Base-by-base conservation (phyloP, 37 sponge, comb jelly and placozoan genomes). In the Haliclona indistincta region DNA sequence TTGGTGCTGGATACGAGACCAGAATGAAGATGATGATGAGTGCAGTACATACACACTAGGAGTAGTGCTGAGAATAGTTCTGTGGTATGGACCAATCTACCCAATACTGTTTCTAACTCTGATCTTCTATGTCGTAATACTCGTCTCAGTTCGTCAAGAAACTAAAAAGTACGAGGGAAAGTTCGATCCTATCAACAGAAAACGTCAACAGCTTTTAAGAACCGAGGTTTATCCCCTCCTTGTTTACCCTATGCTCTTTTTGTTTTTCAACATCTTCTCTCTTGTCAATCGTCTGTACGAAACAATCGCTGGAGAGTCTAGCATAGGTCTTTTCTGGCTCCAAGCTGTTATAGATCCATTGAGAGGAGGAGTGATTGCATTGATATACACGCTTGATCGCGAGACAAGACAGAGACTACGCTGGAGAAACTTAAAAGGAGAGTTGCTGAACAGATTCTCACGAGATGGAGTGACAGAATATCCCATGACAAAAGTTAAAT, bases 1-100 rank as follows among this genome's bases (percentile, higher is more conserved):
- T 0, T 85, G 75, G 79, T 90, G 91, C 56, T 90, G 91, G 91
- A 90, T 90, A 53, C 56, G 76, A 28, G 61, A 17, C 15, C 13
- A 28, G 30, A 38, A 58, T 58, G 23, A 20, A 7, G 7, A 20
- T 6, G 49, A 47, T 47, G 49, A 47, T 17, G 61, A 60, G 1
- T 22, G 42, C 38, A 13, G 23, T 13, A 41, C 1, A 5, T 56
- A 38, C 65, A 36, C 7, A 15, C n/a, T 53, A 11, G 91, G 82
- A 10, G 35, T 58, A 8, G 56, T 76, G 10, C 41, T 90, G 36
- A 63, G 69, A 20, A 61, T 73, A 30, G 47, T 63, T 6, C 49
- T 77, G n/a, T 85, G 78, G 78, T 84, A 76, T 54, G 71, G 75
- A 43, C 91, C 91, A 15, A 43, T 76, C 13, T 49, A 81, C 23